phyloP scores from a whole-genome alignment of 2,797 vertebrate genomes.

The Urosaurus nigricauda region DNA sequence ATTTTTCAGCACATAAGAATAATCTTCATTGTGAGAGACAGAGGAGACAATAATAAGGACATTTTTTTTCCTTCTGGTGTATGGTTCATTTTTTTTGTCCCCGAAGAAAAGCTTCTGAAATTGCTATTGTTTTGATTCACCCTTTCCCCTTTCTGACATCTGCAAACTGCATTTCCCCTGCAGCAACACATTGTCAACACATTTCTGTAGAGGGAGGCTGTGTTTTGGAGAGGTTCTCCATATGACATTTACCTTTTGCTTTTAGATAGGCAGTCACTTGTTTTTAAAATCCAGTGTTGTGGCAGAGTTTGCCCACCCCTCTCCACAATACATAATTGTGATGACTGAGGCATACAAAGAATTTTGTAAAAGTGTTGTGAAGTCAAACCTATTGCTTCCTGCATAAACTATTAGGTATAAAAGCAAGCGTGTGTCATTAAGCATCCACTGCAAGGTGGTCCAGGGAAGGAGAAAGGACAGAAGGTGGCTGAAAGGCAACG shows the following conservation, averaged over 20 bases:
- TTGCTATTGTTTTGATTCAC: neutral
- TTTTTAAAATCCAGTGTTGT: constrained; percentile 6
- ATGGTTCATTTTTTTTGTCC: neutral
- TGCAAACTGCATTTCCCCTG: constrained; percentile 51
- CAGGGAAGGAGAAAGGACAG: constrained; percentile 16
- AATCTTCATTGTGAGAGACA: constrained; percentile 10
- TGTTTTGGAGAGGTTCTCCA: constrained; percentile 53
- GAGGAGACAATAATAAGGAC: constrained; percentile 16
- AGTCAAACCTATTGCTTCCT: constrained; percentile 58
- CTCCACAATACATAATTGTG: neutral
- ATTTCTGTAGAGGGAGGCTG: constrained; percentile 39
- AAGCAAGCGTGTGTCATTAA: constrained; percentile 56
- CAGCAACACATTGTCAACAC: constrained; percentile 18
- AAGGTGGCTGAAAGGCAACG: constrained; percentile 39
- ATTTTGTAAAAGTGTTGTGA: constrained; percentile 14
- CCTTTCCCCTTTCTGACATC: constrained; percentile 30
- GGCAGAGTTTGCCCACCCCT: neutral
- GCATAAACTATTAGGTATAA: constrained; percentile 54
- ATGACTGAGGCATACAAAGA: neutral
- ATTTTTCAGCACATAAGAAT: constrained; percentile 36
- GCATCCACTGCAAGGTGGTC: constrained; percentile 12
- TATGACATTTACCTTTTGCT: constrained; percentile 47
- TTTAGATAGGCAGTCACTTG: constrained; percentile 36
- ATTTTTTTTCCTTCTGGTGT: neutral
- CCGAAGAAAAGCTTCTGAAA: constrained; percentile 33